phyloP scores from a whole-genome alignment of 2,888 invertebrate species.

The Hypena proboscidalis region DNA sequence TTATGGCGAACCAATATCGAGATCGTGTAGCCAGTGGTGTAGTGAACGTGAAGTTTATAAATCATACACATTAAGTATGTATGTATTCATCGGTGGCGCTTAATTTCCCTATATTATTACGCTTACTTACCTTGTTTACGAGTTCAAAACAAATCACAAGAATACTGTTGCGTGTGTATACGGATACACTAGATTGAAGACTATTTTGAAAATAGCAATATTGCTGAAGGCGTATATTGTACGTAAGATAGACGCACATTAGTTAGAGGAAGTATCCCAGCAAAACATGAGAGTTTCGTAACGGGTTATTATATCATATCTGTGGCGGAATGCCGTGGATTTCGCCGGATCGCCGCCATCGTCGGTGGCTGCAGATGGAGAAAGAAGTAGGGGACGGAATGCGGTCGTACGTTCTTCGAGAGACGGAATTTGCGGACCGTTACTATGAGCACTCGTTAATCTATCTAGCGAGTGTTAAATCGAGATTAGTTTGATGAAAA shows the following conservation, averaged over 20 bases:
- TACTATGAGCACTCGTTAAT: conserved; percentile 48
- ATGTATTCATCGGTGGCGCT: conserved; percentile 28
- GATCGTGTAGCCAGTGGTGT: conserved; percentile 17
- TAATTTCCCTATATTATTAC: conserved; percentile 6
- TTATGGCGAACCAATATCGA: conserved; percentile 15
- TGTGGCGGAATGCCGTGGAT: conserved; percentile 59
- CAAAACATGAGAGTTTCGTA: conserved; percentile 43
- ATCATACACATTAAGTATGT: conserved; percentile 29
- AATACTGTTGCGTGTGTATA: background rate
- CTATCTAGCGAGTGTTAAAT: conserved; percentile 22
- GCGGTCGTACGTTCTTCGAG: conserved; percentile 51
- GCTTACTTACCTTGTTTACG: conserved; percentile 27
- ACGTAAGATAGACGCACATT: background rate
- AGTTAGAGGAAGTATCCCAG: conserved; percentile 30
- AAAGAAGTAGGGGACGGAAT: conserved; percentile 60
- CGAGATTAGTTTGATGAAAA: conserved; percentile 24
- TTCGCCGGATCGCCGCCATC: conserved; percentile 50
- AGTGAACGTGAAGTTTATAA: conserved; percentile 13
- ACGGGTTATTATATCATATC: conserved; percentile 55
- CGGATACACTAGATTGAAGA: background rate
- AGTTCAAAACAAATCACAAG: conserved; percentile 11
- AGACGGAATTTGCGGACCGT: conserved; percentile 42
- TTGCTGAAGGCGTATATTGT: background rate
- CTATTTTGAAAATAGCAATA: too few species aligned
- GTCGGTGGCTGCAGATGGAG: conserved; percentile 42